phyloP scores from a whole-genome alignment of 2,113 vertebrate species.

The Dascyllus trimaculatus region DNA sequence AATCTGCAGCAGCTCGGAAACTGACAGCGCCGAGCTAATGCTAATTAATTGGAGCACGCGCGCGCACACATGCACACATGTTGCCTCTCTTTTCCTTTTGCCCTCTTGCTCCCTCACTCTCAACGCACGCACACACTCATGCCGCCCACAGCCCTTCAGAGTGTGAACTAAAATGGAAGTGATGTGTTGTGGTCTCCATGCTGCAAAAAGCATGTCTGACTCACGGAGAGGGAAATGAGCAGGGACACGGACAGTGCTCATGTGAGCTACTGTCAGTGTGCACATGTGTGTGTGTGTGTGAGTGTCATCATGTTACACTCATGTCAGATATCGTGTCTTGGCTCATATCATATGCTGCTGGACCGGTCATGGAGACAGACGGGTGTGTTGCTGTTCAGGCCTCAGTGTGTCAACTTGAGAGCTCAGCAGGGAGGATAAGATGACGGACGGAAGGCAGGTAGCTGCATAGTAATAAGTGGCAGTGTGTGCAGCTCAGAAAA shows the following conservation, averaged over 20 bases:
- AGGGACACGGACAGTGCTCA: constrained; percentile 40
- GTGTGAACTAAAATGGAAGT: constrained; percentile 65
- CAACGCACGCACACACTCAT: constrained; percentile 24
- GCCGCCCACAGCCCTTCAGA: constrained; percentile 61
- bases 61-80: background rate
- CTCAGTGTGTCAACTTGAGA: background rate
- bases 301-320: constrained; percentile 25
- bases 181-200: constrained; percentile 61
- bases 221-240: constrained; percentile 58
- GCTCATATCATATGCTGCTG: constrained; percentile 37
- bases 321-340: constrained; percentile 17
- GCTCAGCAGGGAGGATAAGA: constrained; percentile 17
- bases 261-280: constrained; percentile 22
- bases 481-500: background rate
- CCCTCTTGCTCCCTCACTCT: constrained; percentile 27
- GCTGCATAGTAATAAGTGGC: constrained; percentile 9
- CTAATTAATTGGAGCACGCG: constrained; percentile 49
- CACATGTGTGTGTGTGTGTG: constrained; percentile 12
- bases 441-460: constrained; percentile 19
- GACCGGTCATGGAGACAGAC: constrained; percentile 28
- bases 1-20: constrained; percentile 51
- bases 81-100: constrained; percentile 24
- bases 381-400: constrained; percentile 8
- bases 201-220: constrained; percentile 55
- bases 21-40: constrained; percentile 26